Conservation (phyloP, 2,888 invertebrate genomes). For the Drosophila subsilvestris region DNA sequence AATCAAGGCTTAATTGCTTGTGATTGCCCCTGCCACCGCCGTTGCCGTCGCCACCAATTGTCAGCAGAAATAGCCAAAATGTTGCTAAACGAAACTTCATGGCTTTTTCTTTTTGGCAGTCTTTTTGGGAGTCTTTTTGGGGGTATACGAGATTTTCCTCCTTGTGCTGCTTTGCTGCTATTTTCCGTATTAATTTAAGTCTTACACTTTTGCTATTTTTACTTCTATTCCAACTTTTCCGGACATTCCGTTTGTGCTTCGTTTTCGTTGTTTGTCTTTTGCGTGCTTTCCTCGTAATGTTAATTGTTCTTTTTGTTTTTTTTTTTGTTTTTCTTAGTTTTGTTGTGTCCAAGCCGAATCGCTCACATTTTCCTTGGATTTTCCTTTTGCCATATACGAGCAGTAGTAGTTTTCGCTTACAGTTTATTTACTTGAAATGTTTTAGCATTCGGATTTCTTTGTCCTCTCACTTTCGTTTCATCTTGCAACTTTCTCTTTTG, state of each 20-base stretch:
- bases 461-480: conserved; percentile 18
- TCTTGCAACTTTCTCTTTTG: conserved; percentile 21
- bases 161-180: conserved; percentile 3
- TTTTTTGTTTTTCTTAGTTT: conserved; percentile 29
- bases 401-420: conserved; percentile 38
- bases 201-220: not conserved
- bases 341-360: conserved; percentile 50
- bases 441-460: conserved; percentile 49
- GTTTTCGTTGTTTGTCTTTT: conserved; percentile 14
- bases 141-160: conserved; percentile 8
- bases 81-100: conserved; percentile 77
- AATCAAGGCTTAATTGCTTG: conserved; percentile 70
- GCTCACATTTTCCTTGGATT: conserved; percentile 56
- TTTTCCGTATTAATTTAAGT: conserved; percentile 32
- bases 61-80: conserved; percentile 81
- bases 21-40: conserved; percentile 52
- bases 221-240: conserved; percentile 14
- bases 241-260: conserved; percentile 26
- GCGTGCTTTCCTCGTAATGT: not conserved
- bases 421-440: conserved; percentile 58
- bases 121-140: not conserved
- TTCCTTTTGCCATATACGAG: conserved; percentile 11
- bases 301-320: conserved; percentile 27
- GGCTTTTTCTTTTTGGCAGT: conserved; percentile 33
- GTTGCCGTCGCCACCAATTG: conserved; percentile 63